Evolutionary conservation across 1,140 invertebrate genomes (phyloP), one percentile per base, ranked within the genome.

Genomic region (Cryptotermes secundus): DNA sequence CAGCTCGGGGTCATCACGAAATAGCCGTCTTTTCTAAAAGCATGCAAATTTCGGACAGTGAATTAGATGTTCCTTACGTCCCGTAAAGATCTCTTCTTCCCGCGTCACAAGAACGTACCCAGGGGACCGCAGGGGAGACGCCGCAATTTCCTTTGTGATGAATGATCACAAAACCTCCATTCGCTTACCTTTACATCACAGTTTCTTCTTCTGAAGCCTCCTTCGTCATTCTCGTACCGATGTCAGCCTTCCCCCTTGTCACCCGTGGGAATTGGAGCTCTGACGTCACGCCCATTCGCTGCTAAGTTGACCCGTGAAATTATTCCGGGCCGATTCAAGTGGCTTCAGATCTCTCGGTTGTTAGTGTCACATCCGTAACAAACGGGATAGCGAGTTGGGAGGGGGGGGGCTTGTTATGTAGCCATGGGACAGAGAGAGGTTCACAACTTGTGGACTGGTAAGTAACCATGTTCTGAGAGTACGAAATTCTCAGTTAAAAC

Each of bases 241-340:
- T 72, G 59, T 72, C 59, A 31, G 59, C 59, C 59, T 72, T 72
- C 59, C n/a, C 59, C 59, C 59, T 72, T 72, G 59, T 72, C 59
- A 72, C 59, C 59, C 59, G 59, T 72, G 59, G 59, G 59, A 72
- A 72, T 72, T 72, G n/a, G 59, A 72, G 59, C 59, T 72, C 59
- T 72, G 26, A 31, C n/a, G 59, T 72, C 59, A 72, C 59, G 59
- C 59, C 59, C 26, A 72, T 72, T 31, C 59, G 59, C 26, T 72
- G 59, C n/a, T 72, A 72, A 72, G n/a, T 72, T 72, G 59, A 72
- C 59, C 59, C 59, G 59, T 72, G 59, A 72, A 72, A 72, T 72
- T 72, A 31, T 72, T 72, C 59, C 26, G 59, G 26, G 59, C 59
- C 59, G n/a, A 26, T 7, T 72, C 26, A 26, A 72, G 59, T 72